Percentiles rank a stretch among this genome's conserved stretches.
Evolutionary conservation across 2,888 invertebrate species (phyloP).

Genomic region (Rapana venosa): DNA sequence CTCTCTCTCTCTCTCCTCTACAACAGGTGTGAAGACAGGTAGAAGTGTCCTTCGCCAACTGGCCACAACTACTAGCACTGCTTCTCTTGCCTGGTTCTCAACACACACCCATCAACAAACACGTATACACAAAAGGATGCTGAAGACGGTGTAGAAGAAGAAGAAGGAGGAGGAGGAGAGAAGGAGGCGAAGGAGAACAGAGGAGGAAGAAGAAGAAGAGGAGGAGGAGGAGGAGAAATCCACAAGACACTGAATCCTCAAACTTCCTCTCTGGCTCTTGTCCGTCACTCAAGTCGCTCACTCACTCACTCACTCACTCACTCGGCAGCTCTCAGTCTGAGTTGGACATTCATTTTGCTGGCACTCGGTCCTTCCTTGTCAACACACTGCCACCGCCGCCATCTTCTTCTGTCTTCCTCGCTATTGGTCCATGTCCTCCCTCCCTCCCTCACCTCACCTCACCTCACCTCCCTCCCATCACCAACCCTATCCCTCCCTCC

Average conservation of each 20-base stretch:
- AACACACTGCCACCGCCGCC: neutral
- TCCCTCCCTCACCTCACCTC: neutral
- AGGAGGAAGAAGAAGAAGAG: too few relatives aligned
- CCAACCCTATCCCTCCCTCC: neutral
- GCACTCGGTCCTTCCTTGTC: neutral
- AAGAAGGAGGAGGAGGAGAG: too few relatives aligned
- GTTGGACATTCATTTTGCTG: neutral
- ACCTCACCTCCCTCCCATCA: neutral
- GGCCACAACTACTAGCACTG: too few relatives aligned
- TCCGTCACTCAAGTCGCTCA: neutral
- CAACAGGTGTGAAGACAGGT: too few relatives aligned
- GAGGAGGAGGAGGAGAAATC: neutral
- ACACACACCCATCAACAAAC: too few relatives aligned
- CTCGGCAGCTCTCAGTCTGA: neutral
- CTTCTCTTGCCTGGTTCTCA: too few relatives aligned
- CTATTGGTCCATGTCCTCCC: conserved; percentile 1
- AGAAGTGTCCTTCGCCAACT: too few relatives aligned
- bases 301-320: neutral
- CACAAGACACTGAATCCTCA: neutral
- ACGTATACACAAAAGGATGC: too few relatives aligned
- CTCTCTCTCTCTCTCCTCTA: too few relatives aligned
- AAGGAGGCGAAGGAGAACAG: too few relatives aligned
- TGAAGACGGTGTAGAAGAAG: too few relatives aligned
- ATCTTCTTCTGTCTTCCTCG: neutral
- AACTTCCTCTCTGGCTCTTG: neutral